Evolutionary conservation across 2,113 vertebrate species (phyloP), one percentile per base, ranked within the genome.

Genomic region (Manacus vitellinus): DNA sequence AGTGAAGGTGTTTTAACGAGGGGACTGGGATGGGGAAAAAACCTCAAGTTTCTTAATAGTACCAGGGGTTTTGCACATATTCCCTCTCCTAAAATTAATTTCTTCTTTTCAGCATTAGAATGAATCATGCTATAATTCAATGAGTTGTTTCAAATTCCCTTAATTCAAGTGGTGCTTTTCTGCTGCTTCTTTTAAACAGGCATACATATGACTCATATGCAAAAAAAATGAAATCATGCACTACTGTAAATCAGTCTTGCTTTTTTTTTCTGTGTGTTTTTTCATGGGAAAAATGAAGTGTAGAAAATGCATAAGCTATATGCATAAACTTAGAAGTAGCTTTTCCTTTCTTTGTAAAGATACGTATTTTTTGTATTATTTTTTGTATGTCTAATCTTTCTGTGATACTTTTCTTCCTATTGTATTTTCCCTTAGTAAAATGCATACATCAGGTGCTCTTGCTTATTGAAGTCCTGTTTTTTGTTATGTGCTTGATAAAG

Each of bases 341-440:
- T 84, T 91, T 65, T 93, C n/a, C 79, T 70, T 85, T 79, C 78
- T 82, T 61, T 92, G 51, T 73, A 72, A 93, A 81, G 59, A 83
- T 91, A 51, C 16, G 7, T 85, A 68, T 3, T 39, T 92, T 61
- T 85, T 24, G 23, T 83, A 65, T 81, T 51, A 14, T 51, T 47
- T 51, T 89, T 85, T 24, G 21, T 83, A 62, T 81, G 25, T 70
- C 62, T 95, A 71, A 92, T 95, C 52, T 75, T 83, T 96, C 52
- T 93, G 75, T 95, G 70, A 75, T 91, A 56, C 47, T 91, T 94
- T 94, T 90, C 76, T 91, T 41, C 47, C 44, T 85, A 21, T 84
- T 94, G 56, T 75, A 82, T 84, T 94, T 77, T 95, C 88, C 62
- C 51, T 37, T 96, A 95, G 76, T 91, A 95, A 97, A 92, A 96